Conservation (phyloP, 2,888 invertebrate species). For the Ceramica pisi region DNA sequence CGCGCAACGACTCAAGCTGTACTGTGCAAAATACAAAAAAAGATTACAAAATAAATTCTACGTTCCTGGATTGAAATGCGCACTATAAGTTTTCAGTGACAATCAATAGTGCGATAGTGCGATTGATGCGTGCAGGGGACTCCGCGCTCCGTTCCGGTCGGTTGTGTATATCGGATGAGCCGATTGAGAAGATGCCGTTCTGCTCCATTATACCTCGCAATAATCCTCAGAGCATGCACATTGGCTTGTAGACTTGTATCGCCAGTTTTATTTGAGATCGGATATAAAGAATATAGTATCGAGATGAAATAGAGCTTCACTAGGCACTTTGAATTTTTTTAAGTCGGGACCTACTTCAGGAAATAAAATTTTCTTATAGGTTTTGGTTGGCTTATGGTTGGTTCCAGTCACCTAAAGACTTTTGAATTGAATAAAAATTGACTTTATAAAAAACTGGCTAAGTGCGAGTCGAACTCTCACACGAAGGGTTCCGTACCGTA, state of each 20-base stretch:
- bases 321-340: not conserved
- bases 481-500: too few relatives aligned
- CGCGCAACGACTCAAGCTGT: too few relatives aligned
- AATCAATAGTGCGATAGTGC: conserved; percentile 86
- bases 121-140: conserved; percentile 85
- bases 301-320: conserved; percentile 3
- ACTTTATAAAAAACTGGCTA: too few relatives aligned
- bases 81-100: conserved; percentile 75
- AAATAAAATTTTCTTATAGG: not conserved
- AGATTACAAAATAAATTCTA: conserved; percentile 20
- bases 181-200: conserved; percentile 84
- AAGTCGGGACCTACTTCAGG: not conserved
- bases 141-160: conserved; percentile 82
- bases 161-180: conserved; percentile 87
- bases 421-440: too few relatives aligned
- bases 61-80: conserved; percentile 71
- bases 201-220: conserved; percentile 86
- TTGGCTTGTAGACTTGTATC: conserved; percentile 51
- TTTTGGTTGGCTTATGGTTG: too few relatives aligned
- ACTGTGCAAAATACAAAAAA: not conserved
- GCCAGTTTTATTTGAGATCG: conserved; percentile 48
- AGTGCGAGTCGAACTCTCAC: too few relatives aligned
- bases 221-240: conserved; percentile 76
- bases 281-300: conserved; percentile 25
- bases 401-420: too few relatives aligned